A percentile compares a stretch with the other conserved stretches of the same genome.
Conservation (phyloP, 2,888 invertebrate genomes). For the Diarsia brunnea region DNA sequence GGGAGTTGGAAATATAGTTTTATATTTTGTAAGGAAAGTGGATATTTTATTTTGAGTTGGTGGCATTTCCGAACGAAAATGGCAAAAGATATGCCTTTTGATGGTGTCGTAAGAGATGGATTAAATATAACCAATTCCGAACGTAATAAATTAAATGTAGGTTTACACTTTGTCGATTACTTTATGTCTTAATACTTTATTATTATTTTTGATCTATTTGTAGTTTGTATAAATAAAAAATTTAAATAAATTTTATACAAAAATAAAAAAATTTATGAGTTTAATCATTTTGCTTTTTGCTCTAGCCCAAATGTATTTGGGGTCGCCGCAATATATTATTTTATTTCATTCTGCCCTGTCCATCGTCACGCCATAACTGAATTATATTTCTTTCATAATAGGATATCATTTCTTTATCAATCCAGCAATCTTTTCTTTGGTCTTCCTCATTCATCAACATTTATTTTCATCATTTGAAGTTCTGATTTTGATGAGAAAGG, state of each 20-base stretch:
- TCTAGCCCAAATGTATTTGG: too few relatives aligned
- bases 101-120: background rate
- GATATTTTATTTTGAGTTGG: background rate
- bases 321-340: background rate
- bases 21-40: conserved; percentile 20
- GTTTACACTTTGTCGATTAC: too few relatives aligned
- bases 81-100: background rate
- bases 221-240: too few relatives aligned
- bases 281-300: background rate
- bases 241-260: too few relatives aligned
- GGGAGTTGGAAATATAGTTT: conserved; percentile 15
- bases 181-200: too few relatives aligned
- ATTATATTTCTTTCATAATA: background rate
- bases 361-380: background rate
- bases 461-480: background rate
- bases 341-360: background rate
- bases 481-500: background rate
- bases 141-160: too few relatives aligned
- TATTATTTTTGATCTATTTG: too few relatives aligned
- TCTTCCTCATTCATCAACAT: background rate
- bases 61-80: background rate
- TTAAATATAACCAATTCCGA: background rate
- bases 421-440: background rate
- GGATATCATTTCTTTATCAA: background rate
- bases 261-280: too few relatives aligned